These are phyloP conservation scores for Artemisiospiza belli DNA, from an alignment of 2,113 vertebrate genomes.

Conservation along the genomic window DNA sequence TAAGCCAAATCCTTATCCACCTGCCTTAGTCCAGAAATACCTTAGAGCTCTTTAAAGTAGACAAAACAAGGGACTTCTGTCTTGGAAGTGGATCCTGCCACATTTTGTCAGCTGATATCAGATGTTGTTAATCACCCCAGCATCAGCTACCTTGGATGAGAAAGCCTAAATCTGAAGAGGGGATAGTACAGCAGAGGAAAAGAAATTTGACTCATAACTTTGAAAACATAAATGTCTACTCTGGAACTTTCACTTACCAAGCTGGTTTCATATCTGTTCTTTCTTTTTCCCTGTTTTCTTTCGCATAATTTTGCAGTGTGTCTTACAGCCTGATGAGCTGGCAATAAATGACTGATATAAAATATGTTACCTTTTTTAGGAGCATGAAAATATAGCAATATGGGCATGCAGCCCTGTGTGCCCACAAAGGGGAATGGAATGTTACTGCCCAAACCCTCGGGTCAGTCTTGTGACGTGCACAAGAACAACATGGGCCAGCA, in stretches of 20 bases:
- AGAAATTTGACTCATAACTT: neutral
- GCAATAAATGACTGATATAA: neutral
- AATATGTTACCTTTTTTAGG: neutral
- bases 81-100: neutral
- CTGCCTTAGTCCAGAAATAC: neutral
- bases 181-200: neutral
- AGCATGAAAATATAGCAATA: neutral
- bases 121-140: neutral
- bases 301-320: neutral
- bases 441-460: neutral
- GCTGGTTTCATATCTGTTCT: neutral
- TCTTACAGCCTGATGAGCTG: neutral
- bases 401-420: neutral
- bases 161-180: neutral
- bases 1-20: neutral
- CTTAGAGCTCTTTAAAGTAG: neutral
- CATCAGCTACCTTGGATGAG: neutral
- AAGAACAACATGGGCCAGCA: accelerated
- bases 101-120: neutral
- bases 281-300: accelerated
- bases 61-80: neutral
- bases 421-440: neutral
- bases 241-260: neutral
- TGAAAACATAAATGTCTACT: neutral
- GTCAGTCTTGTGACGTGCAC: neutral